A percentile compares a stretch with the other conserved stretches of the same genome.
Evolutionary conservation across 2,113 vertebrate genomes (phyloP).

Genomic region (Protobothrops mucrosquamatus): DNA sequence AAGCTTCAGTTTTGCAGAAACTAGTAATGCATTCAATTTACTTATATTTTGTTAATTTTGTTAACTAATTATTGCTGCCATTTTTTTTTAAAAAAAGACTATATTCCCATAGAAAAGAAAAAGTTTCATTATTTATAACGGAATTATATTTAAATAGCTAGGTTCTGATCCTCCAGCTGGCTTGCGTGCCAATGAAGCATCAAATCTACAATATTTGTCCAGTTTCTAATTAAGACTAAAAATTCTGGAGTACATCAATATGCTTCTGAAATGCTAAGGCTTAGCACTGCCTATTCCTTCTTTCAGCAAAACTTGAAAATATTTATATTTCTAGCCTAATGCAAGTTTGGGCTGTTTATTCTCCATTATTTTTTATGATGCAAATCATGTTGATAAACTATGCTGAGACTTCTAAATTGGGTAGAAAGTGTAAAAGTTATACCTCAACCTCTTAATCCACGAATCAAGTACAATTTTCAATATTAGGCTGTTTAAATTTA

Average conservation of each 20-base stretch:
- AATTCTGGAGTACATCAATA: not conserved
- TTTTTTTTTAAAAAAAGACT: not conserved
- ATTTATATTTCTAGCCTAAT: not conserved
- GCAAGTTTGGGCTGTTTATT: not conserved
- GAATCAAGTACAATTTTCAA: not conserved
- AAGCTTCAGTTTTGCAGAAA: not conserved
- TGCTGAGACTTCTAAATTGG: not conserved
- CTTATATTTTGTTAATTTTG: not conserved
- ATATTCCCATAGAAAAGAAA: not conserved
- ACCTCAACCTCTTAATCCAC: not conserved
- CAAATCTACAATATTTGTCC: not conserved
- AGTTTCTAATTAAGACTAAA: not conserved
- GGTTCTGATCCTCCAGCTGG: not conserved
- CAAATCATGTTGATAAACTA: not conserved
- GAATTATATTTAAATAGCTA: not conserved
- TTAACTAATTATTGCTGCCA: not conserved
- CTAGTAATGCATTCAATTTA: not conserved
- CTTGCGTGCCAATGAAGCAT: not conserved
- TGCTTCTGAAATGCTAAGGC: not conserved
- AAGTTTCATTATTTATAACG: not conserved
- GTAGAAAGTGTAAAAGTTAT: not conserved
- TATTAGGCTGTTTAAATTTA: not conserved
- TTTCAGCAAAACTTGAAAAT: not conserved
- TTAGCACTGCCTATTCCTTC: not conserved
- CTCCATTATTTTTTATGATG: not conserved